A percentile compares a stretch with the other conserved stretches of the same genome.
These are phyloP conservation scores for Galemys pyrenaicus DNA, from an alignment of 2,113 vertebrate genomes.

Conservation along the genomic window DNA sequence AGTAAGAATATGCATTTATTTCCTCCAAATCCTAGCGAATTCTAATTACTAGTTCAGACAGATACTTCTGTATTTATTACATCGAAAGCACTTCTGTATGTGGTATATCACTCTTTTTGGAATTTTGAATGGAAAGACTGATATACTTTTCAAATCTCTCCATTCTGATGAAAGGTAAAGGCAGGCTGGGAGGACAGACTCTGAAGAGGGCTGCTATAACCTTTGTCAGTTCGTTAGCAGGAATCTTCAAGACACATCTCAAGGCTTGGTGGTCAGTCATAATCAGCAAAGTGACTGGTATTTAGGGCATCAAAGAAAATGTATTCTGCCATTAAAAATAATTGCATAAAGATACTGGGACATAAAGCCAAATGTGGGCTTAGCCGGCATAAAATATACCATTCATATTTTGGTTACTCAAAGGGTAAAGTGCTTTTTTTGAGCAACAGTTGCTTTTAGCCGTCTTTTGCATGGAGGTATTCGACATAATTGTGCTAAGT, in stretches of 20 bases:
- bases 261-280: constrained; percentile 12
- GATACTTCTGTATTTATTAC: constrained; percentile 50
- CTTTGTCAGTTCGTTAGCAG: constrained; percentile 57
- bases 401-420: constrained; percentile 54
- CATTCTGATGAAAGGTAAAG: constrained; percentile 44
- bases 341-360: constrained; percentile 60
- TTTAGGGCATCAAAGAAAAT: constrained; percentile 35
- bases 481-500: constrained; percentile 65
- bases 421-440: constrained; percentile 58
- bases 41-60: not conserved
- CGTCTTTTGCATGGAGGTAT: not conserved
- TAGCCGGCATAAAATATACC: constrained; percentile 28
- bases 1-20: not conserved
- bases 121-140: constrained; percentile 38
- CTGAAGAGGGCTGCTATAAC: constrained; percentile 40
- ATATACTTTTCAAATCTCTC: constrained; percentile 30
- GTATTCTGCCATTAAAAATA: constrained; percentile 59
- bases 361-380: constrained; percentile 71
- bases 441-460: constrained; percentile 59
- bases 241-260: constrained; percentile 13
- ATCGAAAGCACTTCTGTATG: not conserved
- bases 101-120: not conserved
- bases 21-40: not conserved
- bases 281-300: not conserved
- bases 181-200: not conserved